Base-by-base conservation (phyloP, 1,140 invertebrate genomes). In the Luehdorfia chinensis region DNA sequence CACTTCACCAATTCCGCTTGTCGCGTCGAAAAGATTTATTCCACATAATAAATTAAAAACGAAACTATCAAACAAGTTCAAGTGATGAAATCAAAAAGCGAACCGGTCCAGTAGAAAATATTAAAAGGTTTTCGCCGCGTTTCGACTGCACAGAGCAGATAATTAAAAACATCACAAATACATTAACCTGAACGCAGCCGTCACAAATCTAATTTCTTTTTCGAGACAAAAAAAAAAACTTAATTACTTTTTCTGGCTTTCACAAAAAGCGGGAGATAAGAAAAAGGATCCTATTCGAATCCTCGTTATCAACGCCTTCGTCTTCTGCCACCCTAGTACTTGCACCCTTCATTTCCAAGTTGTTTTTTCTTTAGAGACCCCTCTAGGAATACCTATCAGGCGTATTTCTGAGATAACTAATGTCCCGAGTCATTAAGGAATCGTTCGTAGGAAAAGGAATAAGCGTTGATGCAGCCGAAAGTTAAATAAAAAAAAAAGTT, bases 321-420 rank as follows among this genome's bases (percentile, higher is more conserved):
- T 9, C 34, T 37, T 13, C 59, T 56, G 41, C 57, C 58, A 51
- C 65, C 62, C 65, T 59, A 45, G 49, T 60, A 53, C 60, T 71
- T 67, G 64, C 70, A 63, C 73, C 75, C 75, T 74, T 74, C 65
- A 68, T 71, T 66, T 61, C 53, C 33, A 41, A 44, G 49, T 62
- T 68, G 34, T 37, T 58, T 70, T 69, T 61, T 57, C 39, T 59
- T 43, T 51, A 48, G 25, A 41, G 47, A 49, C 55, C 55, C 67
- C 54, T 46, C 41, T 51, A 59, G 62, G 64, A 66, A 68, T 66
- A 76, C 75, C 75, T 79, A 79, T 79, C 75, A 55, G 59, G 47
- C 60, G 71, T 73, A 75, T 78, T 80, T 76, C 74, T 57, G 66
- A 80, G 79, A 84, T 84, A 80, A 84, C 66, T 80, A 84, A 84